Base-by-base conservation (phyloP, 2,888 invertebrate species). In the Catocala fraxini region DNA sequence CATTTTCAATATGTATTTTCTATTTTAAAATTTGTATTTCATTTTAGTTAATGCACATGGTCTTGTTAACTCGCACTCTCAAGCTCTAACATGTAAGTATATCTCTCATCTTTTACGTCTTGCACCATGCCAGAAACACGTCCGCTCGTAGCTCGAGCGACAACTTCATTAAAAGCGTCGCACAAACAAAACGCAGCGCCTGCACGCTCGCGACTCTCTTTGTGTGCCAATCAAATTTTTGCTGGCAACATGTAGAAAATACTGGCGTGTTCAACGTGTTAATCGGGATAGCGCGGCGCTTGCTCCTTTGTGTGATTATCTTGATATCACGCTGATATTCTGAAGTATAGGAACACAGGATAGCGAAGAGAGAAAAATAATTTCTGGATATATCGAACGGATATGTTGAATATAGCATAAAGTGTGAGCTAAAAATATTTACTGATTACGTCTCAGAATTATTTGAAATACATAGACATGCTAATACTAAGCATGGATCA, bases 201-300 rank as follows among this genome's bases (percentile, higher is more conserved):
- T 68, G 59, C 56, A 65, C 55, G 65, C 66, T 67, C 67, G 71
- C 68, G 68, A 84, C 80, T 77, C 75, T 75, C 85, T 89, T 88
- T 89, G 87, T 87, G 78, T 79, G 79, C 84, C 89, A 89, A 89
- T 89, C 88, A 86, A 82, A 87, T 84, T 85, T 83, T 81, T 83
- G 80, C 67, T 59, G 51, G 56, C 60, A 68, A 64, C 68, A 63
- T 59, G 59, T 53, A 63, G 68, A 70, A 69, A 76, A 72, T 70
- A 66, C 56, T 67, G 52, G 54, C 43, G n/a, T 59, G 66, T 65
- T 71, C 63, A 69, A 65, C 60, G 62, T 62, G 56, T 59, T 65
- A 65, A 63, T 42, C 56, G 41, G 43, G 46, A 45, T 46, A 58
- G 51, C 46, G 33, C 10, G 15, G 51, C 51, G 48, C 46, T 25